Percentiles rank a stretch among this genome's conserved stretches.
These are phyloP conservation scores for Girardinus metallicus DNA, from an alignment of 2,797 vertebrate genomes.

Conservation along the genomic window DNA sequence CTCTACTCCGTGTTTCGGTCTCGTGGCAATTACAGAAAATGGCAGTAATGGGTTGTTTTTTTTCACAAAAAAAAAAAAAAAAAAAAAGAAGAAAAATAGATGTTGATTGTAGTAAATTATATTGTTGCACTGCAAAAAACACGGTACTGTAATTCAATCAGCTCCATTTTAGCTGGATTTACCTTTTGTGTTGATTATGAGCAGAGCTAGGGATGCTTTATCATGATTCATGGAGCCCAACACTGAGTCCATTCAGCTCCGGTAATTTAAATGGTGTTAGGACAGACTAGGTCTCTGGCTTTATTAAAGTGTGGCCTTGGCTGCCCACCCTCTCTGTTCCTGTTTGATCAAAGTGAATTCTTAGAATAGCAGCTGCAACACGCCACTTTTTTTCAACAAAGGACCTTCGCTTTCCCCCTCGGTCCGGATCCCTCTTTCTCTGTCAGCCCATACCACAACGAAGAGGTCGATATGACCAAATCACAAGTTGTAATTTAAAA, in stretches of 20 bases:
- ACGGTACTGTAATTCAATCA: constrained; percentile 33
- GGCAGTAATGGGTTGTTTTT: background rate
- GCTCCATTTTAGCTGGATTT: constrained; percentile 49
- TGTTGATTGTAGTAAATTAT: constrained; percentile 29
- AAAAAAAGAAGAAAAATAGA: background rate
- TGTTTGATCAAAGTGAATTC: constrained; percentile 56
- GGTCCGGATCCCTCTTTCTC: constrained; percentile 16
- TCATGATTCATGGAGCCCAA: constrained; percentile 44
- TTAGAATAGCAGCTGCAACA: constrained; percentile 38
- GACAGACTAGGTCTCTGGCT: constrained; percentile 39
- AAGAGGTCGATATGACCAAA: constrained; percentile 19
- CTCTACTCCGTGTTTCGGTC: background rate
- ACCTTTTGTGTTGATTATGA: constrained; percentile 53
- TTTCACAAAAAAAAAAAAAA: too few species aligned
- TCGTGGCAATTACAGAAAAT: background rate
- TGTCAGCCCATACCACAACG: constrained; percentile 22
- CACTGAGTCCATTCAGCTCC: constrained; percentile 40
- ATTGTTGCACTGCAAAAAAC: constrained; percentile 21
- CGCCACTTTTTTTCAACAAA: constrained; percentile 43
- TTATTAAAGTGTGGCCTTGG: constrained; percentile 54
- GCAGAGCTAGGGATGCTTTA: constrained; percentile 41
- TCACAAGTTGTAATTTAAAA: constrained; percentile 7
- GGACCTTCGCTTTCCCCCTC: constrained; percentile 25
- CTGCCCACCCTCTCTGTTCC: constrained; percentile 18
- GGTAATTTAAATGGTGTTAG: constrained; percentile 56